phyloP scores from a whole-genome alignment of 37 sponge, comb jelly and placozoan species.

The Theonella swinhoei region DNA sequence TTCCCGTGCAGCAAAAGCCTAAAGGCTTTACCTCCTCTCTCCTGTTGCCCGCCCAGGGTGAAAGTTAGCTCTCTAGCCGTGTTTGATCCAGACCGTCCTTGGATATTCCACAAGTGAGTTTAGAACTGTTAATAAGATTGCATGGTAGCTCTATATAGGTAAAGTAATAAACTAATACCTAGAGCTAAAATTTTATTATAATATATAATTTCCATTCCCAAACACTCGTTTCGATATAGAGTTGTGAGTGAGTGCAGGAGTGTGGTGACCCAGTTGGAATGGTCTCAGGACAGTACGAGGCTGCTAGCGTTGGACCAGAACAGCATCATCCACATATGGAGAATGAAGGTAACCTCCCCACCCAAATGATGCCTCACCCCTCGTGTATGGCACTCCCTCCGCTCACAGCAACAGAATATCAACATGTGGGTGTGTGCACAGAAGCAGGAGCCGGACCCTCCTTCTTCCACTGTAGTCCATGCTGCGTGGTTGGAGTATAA shows the following conservation, averaged over 20 bases:
- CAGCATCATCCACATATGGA: constrained; percentile 38
- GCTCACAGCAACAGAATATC: constrained; percentile 31
- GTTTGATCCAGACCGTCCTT: constrained; percentile 70
- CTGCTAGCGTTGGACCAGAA: constrained; percentile 45
- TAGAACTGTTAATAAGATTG: not conserved
- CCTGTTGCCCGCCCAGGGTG: constrained; percentile 15
- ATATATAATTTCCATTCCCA: too few relatives aligned
- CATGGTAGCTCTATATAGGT: too few relatives aligned
- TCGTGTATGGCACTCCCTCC: too few relatives aligned
- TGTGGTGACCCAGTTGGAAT: constrained; percentile 13
- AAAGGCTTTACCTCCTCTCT: too few relatives aligned
- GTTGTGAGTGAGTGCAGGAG: constrained; percentile 34
- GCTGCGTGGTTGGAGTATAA: constrained; percentile 53
- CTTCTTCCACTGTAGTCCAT: constrained; percentile 20
- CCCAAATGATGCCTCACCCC: not conserved
- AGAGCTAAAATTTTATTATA: too few relatives aligned
- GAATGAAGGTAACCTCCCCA: constrained; percentile 55
- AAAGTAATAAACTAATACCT: too few relatives aligned
- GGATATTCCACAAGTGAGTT: constrained; percentile 58
- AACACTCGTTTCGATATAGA: constrained; percentile 14
- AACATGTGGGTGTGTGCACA: constrained; percentile 56
- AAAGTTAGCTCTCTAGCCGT: constrained; percentile 43
- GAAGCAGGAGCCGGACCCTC: constrained; percentile 22
- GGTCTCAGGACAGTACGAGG: constrained; percentile 43
- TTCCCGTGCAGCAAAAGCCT: too few relatives aligned